Evolutionary conservation across 1,140 invertebrate genomes (phyloP), one percentile per base, ranked within the genome.

Genomic region (Venturia canescens): DNA sequence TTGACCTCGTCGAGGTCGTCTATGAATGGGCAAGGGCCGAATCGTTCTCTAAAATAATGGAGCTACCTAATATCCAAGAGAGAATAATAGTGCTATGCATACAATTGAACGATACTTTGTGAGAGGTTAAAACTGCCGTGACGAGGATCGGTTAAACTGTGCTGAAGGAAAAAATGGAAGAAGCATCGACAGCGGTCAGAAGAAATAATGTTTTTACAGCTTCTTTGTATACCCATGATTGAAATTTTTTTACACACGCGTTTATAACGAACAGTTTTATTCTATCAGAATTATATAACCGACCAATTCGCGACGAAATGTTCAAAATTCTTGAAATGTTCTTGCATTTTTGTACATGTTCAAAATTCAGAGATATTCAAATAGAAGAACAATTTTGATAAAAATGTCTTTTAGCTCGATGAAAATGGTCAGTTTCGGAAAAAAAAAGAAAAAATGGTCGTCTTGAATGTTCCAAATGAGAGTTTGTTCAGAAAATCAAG

Each of bases 191-290:
- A 1, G 94, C 96, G 48, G 99, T 99, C 77, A 99, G 99, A 89
- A 92, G 99, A 84, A 98, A 99, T 90, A 99, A 99, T 89, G 98
- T 99, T 0, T 99, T 99, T 91, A 97, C 98, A 44, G 98, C 98
- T 26, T 99, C 97, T 92, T 93, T 99, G 18, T 99, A 99, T 88
- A 98, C 97, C 13, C 93, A 94, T 89, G 89, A 91, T 85, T 91
- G 83, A 86, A 18, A 44, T 44, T 44, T 44, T 44, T 44, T 44
- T 5, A 5, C 38, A 9, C 38, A 34, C 31, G 31, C 38, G n/a
- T 18, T 3, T 66, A 34, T 18, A 75, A 80, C 13, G 5, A 72
- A 38, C 29, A 27, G 38, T 79, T 77, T 79, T 6, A 80, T 31
- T 48, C 38, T 9, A 44, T 44, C 38, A 44, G 38, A 11, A 44